Base-by-base conservation (phyloP, 1,140 invertebrate species). In the Achroia grisella region DNA sequence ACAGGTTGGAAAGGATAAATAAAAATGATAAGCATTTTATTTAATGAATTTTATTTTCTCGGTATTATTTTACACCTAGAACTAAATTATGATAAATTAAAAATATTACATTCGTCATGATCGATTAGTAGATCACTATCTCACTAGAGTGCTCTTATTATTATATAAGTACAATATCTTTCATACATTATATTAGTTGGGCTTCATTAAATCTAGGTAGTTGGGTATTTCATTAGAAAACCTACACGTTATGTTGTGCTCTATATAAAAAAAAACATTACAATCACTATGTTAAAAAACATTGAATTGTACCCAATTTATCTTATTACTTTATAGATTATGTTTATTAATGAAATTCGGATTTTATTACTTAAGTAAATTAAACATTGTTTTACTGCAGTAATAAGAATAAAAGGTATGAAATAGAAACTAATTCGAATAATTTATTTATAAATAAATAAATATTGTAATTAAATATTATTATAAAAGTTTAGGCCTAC, bases 271-370 rank as follows among this genome's bases (percentile, higher is more conserved):
- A 23, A 23, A 3, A 42, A 35, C n/a, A 42, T 27, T 29, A 36
- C 34, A 32, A 48, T 14, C 8, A 15, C 4, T 14, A 15, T 33
- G 36, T 34, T 35, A 48, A 32, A 29, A 40, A 40, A 44, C 41
- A 13, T 51, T 45, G 47, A 52, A 52, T 52, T 52, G 50, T 52
- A 52, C 50, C 50, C 50, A 52, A 39, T 52, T 41, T 40, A 14
- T 35, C 30, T 35, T 49, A 39, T 36, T 51, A 23, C 6, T 2
- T 23, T 23, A 30, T 41, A 33, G 27, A 41, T 44, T 44, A 49
- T 49, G 47, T 43, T 40, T 10, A 28, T 45, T 35, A 28, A 30
- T 13, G 28, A 47, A 52, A 47, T 52, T 52, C 44, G 50, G 44
- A 39, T 52, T 44, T 29, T 44, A 13, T 28, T 9, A 11, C 39